Evolutionary conservation across 2,113 vertebrate species (phyloP).

Genomic region (Pipra filicauda): DNA sequence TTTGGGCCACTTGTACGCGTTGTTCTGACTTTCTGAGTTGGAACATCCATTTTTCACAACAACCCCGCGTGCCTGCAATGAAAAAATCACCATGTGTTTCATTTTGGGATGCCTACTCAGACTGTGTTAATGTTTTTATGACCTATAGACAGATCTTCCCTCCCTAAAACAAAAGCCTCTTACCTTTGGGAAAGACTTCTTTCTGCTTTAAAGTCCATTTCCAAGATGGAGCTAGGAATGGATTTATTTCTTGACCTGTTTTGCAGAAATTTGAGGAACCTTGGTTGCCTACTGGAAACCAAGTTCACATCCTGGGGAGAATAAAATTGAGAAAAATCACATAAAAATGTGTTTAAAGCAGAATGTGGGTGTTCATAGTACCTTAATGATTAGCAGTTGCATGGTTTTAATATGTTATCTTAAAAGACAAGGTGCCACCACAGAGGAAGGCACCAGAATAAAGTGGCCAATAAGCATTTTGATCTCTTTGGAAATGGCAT

Average conservation of each 20-base stretch:
- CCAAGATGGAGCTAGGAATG: background rate
- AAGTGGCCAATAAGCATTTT: background rate
- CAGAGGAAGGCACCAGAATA: background rate
- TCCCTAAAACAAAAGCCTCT: background rate
- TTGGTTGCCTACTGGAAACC: background rate
- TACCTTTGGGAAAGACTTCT: background rate
- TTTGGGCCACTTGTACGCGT: slow-evolving; percentile 11
- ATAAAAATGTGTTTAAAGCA: background rate
- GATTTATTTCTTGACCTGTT: background rate
- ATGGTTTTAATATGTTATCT: background rate
- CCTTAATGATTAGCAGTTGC: background rate
- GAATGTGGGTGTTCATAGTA: background rate
- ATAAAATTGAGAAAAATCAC: background rate
- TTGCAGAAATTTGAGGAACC: background rate
- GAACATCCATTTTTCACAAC: slow-evolving; percentile 38
- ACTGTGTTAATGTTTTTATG: background rate
- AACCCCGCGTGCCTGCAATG: background rate
- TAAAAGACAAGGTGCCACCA: background rate
- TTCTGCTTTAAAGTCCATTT: background rate
- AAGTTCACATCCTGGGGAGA: background rate
- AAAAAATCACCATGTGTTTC: background rate
- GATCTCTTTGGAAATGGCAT: background rate
- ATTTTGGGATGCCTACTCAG: background rate
- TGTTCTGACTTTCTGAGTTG: slow-evolving; percentile 22
- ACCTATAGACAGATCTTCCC: background rate